A percentile compares a stretch with the other conserved stretches of the same genome.
Evolutionary conservation across 2,888 invertebrate genomes (phyloP).

Genomic region (Chrysodeixis includens): DNA sequence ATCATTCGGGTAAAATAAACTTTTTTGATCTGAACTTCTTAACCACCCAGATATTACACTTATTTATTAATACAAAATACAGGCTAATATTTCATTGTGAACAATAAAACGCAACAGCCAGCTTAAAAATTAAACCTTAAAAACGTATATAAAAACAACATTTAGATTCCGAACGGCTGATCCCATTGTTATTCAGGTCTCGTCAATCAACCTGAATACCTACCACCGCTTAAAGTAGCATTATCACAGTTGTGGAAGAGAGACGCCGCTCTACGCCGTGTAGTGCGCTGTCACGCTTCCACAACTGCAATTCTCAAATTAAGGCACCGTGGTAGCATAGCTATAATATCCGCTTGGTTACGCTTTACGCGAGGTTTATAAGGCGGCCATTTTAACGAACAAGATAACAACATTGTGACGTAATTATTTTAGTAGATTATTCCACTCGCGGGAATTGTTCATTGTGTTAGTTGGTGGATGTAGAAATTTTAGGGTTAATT

Average conservation of each 20-base stretch:
- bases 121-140: background rate
- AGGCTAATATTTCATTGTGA: background rate
- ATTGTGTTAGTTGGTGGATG: background rate
- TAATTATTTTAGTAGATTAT: conserved; percentile 32
- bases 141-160: background rate
- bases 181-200: conserved; percentile 38
- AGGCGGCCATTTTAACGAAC: conserved; percentile 30
- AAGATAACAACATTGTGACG: conserved; percentile 26
- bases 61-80: too few species aligned
- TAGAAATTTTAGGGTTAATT: background rate
- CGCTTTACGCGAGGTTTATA: conserved; percentile 17
- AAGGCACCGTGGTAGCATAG: background rate
- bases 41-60: too few species aligned
- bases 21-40: too few species aligned
- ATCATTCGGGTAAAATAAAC: too few species aligned
- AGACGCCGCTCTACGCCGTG: too few species aligned
- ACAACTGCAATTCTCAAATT: too few species aligned
- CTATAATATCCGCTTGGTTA: conserved; percentile 41
- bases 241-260: too few species aligned
- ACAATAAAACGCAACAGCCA: background rate
- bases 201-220: conserved; percentile 22
- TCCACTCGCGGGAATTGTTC: conserved; percentile 5
- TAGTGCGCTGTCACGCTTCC: too few species aligned
- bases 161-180: conserved; percentile 8
- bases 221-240: too few species aligned